A percentile compares a stretch with the other conserved stretches of the same genome.
phyloP scores from a whole-genome alignment of 2,797 vertebrate species.

The Sebastes baramenuke region DNA sequence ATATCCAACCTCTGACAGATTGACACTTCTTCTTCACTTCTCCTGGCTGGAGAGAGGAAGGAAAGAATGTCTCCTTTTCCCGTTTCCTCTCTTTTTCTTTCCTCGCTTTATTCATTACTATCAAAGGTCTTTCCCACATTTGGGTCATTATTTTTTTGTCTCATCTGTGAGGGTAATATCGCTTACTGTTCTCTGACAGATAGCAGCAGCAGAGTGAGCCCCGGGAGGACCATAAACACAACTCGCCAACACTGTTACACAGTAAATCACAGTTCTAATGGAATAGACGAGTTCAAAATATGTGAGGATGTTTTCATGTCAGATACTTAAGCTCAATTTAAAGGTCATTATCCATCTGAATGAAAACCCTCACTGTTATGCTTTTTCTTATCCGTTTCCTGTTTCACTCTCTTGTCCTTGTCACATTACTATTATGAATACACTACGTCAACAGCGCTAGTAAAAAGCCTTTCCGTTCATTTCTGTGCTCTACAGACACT shows the following conservation, averaged over 20 bases:
- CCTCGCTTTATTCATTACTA: slow-evolving; percentile 13
- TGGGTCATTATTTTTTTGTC: slow-evolving; percentile 40
- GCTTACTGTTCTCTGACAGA: slow-evolving; percentile 44
- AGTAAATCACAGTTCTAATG: slow-evolving; percentile 31
- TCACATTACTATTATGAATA: slow-evolving; percentile 11
- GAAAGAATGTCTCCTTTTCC: neutral
- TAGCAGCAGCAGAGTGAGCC: slow-evolving; percentile 37
- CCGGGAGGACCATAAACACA: slow-evolving; percentile 12
- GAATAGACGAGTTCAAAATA: slow-evolving; percentile 6
- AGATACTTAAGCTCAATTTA: slow-evolving; percentile 28
- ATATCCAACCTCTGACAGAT: slow-evolving; percentile 60
- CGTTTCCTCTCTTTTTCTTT: neutral
- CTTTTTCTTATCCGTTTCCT: slow-evolving; percentile 32
- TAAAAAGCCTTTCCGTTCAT: slow-evolving; percentile 3
- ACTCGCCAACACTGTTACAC: neutral
- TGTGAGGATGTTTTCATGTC: slow-evolving; percentile 24
- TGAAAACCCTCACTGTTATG: neutral
- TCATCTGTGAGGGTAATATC: slow-evolving; percentile 51
- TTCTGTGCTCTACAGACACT: slow-evolving; percentile 4
- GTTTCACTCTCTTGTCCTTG: slow-evolving; percentile 15
- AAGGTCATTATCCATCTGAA: slow-evolving; percentile 27
- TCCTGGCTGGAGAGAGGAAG: slow-evolving; percentile 25
- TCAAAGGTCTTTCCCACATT: slow-evolving; percentile 47
- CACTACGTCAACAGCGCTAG: neutral
- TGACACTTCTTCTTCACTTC: slow-evolving; percentile 48